Base-by-base conservation (phyloP, 2,113 vertebrate species). In the Seriola quinqueradiata region DNA sequence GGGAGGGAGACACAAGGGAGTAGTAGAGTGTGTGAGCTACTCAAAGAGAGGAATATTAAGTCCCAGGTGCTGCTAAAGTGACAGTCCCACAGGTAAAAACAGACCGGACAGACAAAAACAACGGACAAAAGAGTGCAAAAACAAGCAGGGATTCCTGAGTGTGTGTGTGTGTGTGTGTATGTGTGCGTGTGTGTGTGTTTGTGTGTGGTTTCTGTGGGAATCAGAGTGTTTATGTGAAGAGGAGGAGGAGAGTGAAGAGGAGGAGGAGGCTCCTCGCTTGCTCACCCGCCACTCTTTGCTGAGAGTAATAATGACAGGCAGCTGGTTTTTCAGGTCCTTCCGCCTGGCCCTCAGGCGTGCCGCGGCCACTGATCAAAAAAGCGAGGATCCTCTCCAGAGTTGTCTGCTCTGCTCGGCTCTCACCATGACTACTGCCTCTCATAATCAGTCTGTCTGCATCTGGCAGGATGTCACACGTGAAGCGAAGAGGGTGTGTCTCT, bases 241-340 rank as follows among this genome's bases (percentile, higher is more conserved):
- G 61, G 77, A 79, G 77, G 82, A 74, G 77, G 84, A 75, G 54
- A 64, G 60, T 36, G 25, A 42, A 10, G 50, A 67, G 57, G 63
- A 80, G 80, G 84, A 79, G 85, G 86, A 82, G 85, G 81, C 64
- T 84, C 86, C 75, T 69, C 16, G 34, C 68, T 81, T 7, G 66
- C 80, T 77, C 50, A 50, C 72, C 75, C 46, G 42, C 63, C 63
- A 72, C 61, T 79, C 55, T 73, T 78, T 16, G 6, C 55, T 83
- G 32, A 77, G 54, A 79, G 85, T 85, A 90, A 80, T 88, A 82
- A 87, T 91, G 71, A 75, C 42, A 81, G 75, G 86, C 75, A 94
- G 91, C 95, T 93, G 94, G 95, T 96, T 96, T 95, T 96, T 95
- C 95, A 90, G 93, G 95, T 95, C 93, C 82, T 73, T 78, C 91